These are phyloP conservation scores for Phenganax subtilis DNA, from an alignment of 92 coral and sea anemone genomes.

Conservation along the genomic window DNA sequence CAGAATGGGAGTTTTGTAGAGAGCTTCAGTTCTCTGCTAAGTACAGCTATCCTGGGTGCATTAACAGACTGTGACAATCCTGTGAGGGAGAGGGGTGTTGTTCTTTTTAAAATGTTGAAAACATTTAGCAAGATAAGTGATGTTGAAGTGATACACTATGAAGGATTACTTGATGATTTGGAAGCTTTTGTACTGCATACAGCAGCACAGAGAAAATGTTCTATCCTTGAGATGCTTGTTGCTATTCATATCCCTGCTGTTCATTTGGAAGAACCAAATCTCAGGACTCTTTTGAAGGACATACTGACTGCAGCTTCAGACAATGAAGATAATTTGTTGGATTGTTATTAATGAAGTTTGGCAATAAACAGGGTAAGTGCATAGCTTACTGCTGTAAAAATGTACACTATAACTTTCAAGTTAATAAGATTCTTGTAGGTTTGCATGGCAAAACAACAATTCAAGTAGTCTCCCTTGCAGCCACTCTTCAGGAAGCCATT, in stretches of 20 bases:
- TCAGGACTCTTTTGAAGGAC: constrained; percentile 70
- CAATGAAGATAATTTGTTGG: constrained; percentile 66
- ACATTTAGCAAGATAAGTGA: not conserved
- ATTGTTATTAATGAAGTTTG: constrained; percentile 62
- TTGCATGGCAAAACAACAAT: too few species aligned
- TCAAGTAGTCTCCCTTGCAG: too few species aligned
- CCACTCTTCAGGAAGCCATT: too few species aligned
- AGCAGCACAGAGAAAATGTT: constrained; percentile 10
- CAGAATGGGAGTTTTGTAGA: constrained; percentile 26
- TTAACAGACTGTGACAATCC: constrained; percentile 71
- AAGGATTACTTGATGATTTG: constrained; percentile 40
- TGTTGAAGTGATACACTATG: not conserved
- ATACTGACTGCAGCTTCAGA: constrained; percentile 62
- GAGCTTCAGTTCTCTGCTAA: constrained; percentile 42
- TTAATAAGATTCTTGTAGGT: too few species aligned
- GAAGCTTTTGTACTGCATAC: constrained; percentile 25
- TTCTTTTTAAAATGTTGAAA: not conserved
- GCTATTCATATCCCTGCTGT: constrained; percentile 47
- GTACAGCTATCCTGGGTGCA: constrained; percentile 53
- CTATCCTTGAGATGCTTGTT: constrained; percentile 41
- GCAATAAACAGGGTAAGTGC: too few species aligned
- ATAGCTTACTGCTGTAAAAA: too few species aligned
- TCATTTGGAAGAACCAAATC: constrained; percentile 48
- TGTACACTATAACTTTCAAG: too few species aligned
- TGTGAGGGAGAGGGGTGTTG: constrained; percentile 70